Base-by-base conservation (phyloP, 2,113 vertebrate genomes). In the Sardina pilchardus region DNA sequence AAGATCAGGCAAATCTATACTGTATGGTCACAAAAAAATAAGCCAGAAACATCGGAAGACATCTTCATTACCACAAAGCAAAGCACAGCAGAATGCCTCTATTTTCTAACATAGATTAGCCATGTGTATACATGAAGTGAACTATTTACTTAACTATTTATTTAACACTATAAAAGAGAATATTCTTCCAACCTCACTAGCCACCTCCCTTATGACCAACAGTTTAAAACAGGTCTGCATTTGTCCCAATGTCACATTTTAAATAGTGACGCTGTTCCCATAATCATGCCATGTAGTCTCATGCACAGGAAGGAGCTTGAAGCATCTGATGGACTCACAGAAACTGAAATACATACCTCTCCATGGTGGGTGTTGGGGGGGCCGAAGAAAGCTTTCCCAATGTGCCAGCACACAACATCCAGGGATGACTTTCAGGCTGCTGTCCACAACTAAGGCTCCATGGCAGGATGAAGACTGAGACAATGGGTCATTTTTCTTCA, bases 401-500 rank as follows among this genome's bases (percentile, higher is more conserved):
- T 34, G 26, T 26, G 14, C 26, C 8, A 71, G 63, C 63, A 30
- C 63, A 71, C 8, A 71, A 26, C 63, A 71, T 71, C 63, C 63
- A 71, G n/a, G 63, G 63, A 71, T 71, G 63, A 16, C 63, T 71
- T 71, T 71, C 63, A 71, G 63, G 26, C 63, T 34, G 26, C 26
- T 30, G 63, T 71, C 91, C 87, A 87, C 88, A 91, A 88, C 78
- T 89, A 85, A 85, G 86, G 71, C 90, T 91, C 86, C 83, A 87
- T 90, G 82, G 85, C 82, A 90, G 91, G 90, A 93, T 89, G 80
- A 88, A 83, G 59, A 19, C 80, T 86, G 83, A 88, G 88, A 95
- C 95, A 95, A 95, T 94, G 93, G 91, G 59, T 91, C 88, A 88
- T 93, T 94, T 94, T 92, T 89, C 89, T 88, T 92, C 90, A 89